A percentile compares a stretch with the other conserved stretches of the same genome.
Evolutionary conservation across 1,140 invertebrate genomes (phyloP).

Genomic region (Caenorhabditis brenneri): DNA sequence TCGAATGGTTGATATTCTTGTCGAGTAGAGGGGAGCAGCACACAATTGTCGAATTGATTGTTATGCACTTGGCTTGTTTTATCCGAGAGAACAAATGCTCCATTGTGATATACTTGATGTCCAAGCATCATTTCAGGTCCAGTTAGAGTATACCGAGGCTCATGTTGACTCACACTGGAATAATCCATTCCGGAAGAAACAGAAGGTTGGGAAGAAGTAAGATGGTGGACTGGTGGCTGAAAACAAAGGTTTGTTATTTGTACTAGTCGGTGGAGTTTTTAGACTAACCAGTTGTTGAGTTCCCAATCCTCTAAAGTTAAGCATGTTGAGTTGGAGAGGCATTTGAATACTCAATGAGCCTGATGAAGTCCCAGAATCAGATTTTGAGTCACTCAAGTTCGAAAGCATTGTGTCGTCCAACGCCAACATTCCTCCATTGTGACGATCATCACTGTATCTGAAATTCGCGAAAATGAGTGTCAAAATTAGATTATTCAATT

Average conservation of each 20-base stretch:
- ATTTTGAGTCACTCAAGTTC: slow-evolving; percentile 15
- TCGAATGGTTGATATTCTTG: slow-evolving; percentile 59
- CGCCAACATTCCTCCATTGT: slow-evolving; percentile 2
- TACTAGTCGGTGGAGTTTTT: neutral
- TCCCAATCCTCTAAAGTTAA: neutral
- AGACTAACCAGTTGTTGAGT: neutral
- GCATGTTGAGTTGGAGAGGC: neutral
- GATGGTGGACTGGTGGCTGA: slow-evolving; percentile 52
- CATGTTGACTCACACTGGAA: neutral
- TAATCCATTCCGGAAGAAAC: slow-evolving; percentile 51
- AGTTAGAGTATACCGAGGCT: slow-evolving; percentile 46
- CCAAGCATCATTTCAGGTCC: slow-evolving; percentile 43
- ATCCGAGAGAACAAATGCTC: neutral
- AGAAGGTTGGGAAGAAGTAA: slow-evolving; percentile 46
- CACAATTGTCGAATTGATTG: slow-evolving; percentile 47
- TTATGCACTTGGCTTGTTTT: neutral
- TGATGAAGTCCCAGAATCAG: slow-evolving; percentile 27
- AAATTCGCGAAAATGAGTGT: no score
- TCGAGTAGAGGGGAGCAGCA: slow-evolving; percentile 45
- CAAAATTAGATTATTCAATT: no score
- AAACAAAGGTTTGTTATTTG: neutral
- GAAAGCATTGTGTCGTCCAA: slow-evolving; percentile 21
- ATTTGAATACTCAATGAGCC: slow-evolving; percentile 15
- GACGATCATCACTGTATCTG: slow-evolving; percentile 28
- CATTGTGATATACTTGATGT: slow-evolving; percentile 15